phyloP scores from a whole-genome alignment of 1,140 invertebrate species.

The Pseudomyrmex gracilis region DNA sequence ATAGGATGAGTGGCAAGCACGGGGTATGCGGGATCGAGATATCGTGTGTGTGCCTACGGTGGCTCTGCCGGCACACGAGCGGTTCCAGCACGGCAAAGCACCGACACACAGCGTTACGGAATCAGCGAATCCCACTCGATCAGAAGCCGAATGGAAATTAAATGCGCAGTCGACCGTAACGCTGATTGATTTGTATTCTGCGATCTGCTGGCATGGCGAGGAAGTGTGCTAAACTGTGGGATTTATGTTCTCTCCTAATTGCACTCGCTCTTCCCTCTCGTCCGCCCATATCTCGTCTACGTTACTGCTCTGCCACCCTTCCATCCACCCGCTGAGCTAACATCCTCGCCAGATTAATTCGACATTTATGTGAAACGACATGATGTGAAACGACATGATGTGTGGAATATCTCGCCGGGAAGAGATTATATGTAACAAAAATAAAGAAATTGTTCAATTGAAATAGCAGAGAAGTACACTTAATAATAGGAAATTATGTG shows the following conservation, averaged over 20 bases:
- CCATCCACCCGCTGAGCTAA: conserved; percentile 20
- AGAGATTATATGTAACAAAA: neutral
- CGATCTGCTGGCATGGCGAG: conserved; percentile 79
- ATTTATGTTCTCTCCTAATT: conserved; percentile 85
- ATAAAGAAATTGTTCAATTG: conserved; percentile 29
- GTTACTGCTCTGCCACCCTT: conserved; percentile 26
- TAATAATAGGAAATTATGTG: conserved; percentile 7
- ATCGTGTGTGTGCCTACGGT: conserved; percentile 57
- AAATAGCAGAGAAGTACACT: conserved; percentile 30
- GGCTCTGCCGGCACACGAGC: conserved; percentile 31
- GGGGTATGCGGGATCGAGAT: conserved; percentile 60
- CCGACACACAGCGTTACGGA: conserved; percentile 46
- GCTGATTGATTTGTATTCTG: conserved; percentile 85
- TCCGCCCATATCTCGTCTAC: conserved; percentile 25
- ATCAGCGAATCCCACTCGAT: conserved; percentile 61
- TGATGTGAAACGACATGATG: conserved; percentile 21
- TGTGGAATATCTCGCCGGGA: neutral
- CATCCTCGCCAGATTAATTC: conserved; percentile 41
- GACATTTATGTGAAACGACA: conserved; percentile 37
- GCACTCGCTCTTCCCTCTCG: conserved; percentile 65
- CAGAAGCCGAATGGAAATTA: conserved; percentile 84
- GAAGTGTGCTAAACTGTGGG: conserved; percentile 84
- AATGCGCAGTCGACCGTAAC: conserved; percentile 84
- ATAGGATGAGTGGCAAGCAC: conserved; percentile 54
- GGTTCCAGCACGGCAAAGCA: conserved; percentile 43